phyloP scores from a whole-genome alignment of 2,113 vertebrate genomes.

The Scolopax mira region DNA sequence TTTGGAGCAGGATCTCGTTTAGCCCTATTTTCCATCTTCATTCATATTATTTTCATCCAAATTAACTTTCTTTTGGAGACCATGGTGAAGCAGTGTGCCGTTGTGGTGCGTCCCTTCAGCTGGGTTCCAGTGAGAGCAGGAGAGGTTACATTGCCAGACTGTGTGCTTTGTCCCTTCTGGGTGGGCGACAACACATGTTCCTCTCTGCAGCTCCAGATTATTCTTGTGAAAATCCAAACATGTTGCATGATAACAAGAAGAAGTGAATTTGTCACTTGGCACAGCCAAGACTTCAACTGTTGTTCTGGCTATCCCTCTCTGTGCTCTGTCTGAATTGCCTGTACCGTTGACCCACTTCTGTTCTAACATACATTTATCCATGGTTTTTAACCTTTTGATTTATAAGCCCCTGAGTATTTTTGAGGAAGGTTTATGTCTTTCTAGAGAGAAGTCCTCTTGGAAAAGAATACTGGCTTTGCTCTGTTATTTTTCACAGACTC shows the following conservation, averaged over 20 bases:
- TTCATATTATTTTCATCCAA: neutral
- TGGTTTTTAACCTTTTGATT: neutral
- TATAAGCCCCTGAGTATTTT: neutral
- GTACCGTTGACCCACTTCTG: neutral
- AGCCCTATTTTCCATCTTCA: neutral
- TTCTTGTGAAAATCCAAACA: conserved; percentile 10
- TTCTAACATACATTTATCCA: neutral
- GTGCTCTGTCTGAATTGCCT: neutral
- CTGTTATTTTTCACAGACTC: neutral
- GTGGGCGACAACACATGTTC: conserved; percentile 11
- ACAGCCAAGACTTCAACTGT: neutral
- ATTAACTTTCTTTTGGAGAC: neutral
- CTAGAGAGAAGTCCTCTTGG: neutral
- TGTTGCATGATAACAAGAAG: neutral
- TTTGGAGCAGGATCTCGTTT: neutral
- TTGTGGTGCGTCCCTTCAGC: neutral
- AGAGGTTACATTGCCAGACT: neutral
- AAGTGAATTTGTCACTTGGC: conserved; percentile 23
- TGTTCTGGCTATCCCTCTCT: neutral
- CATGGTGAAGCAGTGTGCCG: neutral
- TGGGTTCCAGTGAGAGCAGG: neutral
- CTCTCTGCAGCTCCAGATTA: neutral
- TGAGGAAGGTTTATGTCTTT: neutral
- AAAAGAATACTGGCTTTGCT: neutral
- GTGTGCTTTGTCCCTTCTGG: conserved; percentile 20